Evolutionary conservation across 1,140 invertebrate genomes (phyloP), one percentile per base, ranked within the genome.

Genomic region (Bombus huntii): DNA sequence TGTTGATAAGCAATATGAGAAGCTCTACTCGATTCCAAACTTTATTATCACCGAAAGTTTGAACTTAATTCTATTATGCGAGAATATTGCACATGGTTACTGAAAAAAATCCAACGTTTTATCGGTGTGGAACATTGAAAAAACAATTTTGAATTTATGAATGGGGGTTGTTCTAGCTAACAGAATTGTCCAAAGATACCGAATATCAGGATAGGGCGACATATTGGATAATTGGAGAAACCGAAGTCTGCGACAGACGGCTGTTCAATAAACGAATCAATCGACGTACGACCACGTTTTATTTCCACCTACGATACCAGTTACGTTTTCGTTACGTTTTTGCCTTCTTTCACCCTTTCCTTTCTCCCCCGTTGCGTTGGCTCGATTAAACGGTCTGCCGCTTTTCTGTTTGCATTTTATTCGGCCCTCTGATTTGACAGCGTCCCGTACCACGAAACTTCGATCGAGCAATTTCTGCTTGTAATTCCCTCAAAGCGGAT

Each of bases 221-320:
- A 28, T 57, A 76, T 70, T 25, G 62, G 73, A 68, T 83, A 76
- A 83, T 76, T 77, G 81, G 44, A 76, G 34, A 70, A 77, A 28
- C 25, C 39, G 62, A 31, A 76, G 34, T 31, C 73, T 68, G 47
- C n/a, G 71, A 65, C 18, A 42, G 80, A 57, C 70, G 80, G 62
- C 5, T n/a, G 81, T 76, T 53, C 81, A 57, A 83, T 83, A 83
- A 83, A 76, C 72, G 73, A 75, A 76, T 76, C 81, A 68, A 83
- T 83, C 81, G 62, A 77, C 62, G 62, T 31, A 31, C 72, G 47
- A 57, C 44, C 73, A 76, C 71, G 62, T 83, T 76, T 83, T 76
- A 83, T 83, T 76, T 28, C 73, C 47, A 39, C 72, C 18, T 75
- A 70, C n/a, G 81, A 66, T 68, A 76, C 53, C 57, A 62, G 73